Conservation (phyloP, 2,113 vertebrate species). For the Nanorana parkeri region DNA sequence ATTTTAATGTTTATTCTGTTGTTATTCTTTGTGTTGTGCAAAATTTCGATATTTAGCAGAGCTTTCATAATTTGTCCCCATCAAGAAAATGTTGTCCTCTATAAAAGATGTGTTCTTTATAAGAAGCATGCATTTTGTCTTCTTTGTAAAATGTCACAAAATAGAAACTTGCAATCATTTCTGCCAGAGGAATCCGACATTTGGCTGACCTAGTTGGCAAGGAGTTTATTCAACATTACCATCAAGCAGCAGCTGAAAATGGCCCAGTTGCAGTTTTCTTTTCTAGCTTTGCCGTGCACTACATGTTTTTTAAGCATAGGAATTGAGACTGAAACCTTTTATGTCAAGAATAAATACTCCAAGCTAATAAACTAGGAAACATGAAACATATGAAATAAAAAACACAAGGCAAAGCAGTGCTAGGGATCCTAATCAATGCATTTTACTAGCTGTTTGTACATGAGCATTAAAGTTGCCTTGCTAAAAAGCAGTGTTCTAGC, state of each 20-base stretch:
- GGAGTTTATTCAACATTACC: slow-evolving; percentile 51
- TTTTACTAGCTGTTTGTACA: no score
- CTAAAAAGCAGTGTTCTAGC: no score
- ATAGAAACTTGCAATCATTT: slow-evolving; percentile 55
- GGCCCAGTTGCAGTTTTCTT: slow-evolving; percentile 40
- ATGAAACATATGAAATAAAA: not conserved
- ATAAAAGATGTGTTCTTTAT: slow-evolving; percentile 30
- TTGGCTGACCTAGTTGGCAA: slow-evolving; percentile 58
- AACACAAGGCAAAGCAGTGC: not conserved
- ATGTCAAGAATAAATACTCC: slow-evolving; percentile 14
- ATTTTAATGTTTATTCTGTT: not conserved
- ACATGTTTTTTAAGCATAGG: slow-evolving; percentile 25
- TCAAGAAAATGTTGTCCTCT: slow-evolving; percentile 18
- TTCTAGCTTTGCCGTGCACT: slow-evolving; percentile 10
- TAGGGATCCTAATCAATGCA: no score
- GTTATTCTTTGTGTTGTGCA: not conserved
- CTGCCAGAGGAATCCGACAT: slow-evolving; percentile 53
- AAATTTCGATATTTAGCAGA: not conserved
- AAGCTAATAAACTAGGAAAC: slow-evolving; percentile 19
- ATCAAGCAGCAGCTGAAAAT: slow-evolving; percentile 47
- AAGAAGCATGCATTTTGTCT: slow-evolving; percentile 44
- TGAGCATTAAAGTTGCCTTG: no score
- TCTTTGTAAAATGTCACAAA: slow-evolving; percentile 51
- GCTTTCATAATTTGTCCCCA: not conserved
- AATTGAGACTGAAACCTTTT: slow-evolving; percentile 20